Percentiles rank a stretch among this genome's conserved stretches.
phyloP scores from a whole-genome alignment of 1,140 invertebrate genomes.

The Drosophila melanica region DNA sequence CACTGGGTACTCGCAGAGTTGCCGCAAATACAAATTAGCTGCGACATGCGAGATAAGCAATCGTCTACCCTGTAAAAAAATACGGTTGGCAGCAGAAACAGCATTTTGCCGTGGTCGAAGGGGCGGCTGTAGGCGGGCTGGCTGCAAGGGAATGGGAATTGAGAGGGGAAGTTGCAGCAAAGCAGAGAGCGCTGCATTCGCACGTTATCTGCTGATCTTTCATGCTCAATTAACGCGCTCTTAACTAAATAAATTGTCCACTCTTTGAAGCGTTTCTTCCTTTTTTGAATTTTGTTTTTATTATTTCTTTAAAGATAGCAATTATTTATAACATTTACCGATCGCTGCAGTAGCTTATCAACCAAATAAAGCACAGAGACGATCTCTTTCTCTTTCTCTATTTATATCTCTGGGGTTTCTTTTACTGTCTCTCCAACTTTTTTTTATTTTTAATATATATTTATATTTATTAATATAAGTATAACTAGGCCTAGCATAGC shows the following conservation, averaged over 20 bases:
- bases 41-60: slow-evolving; percentile 75
- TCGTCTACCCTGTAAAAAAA: slow-evolving; percentile 54
- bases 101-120: slow-evolving; percentile 38
- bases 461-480: too few species aligned
- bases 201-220: slow-evolving; percentile 59
- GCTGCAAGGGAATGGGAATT: neutral
- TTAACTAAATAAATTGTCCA: slow-evolving; percentile 25
- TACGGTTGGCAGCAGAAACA: slow-evolving; percentile 37
- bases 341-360: slow-evolving; percentile 15
- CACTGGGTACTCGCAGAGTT: slow-evolving; percentile 8
- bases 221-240: slow-evolving; percentile 59
- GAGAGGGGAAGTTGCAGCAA: slow-evolving; percentile 15
- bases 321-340: slow-evolving; percentile 7
- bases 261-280: slow-evolving; percentile 37
- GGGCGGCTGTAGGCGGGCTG: neutral
- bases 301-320: slow-evolving; percentile 1
- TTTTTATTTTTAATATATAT: too few species aligned
- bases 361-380: neutral
- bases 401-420: too few species aligned
- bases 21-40: slow-evolving; percentile 65
- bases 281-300: slow-evolving; percentile 1
- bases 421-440: too few species aligned
- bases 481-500: too few species aligned
- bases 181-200: slow-evolving; percentile 28
- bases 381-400: neutral